Evolutionary conservation across 1,140 invertebrate genomes (phyloP).

Genomic region (Cephus cinctus): DNA sequence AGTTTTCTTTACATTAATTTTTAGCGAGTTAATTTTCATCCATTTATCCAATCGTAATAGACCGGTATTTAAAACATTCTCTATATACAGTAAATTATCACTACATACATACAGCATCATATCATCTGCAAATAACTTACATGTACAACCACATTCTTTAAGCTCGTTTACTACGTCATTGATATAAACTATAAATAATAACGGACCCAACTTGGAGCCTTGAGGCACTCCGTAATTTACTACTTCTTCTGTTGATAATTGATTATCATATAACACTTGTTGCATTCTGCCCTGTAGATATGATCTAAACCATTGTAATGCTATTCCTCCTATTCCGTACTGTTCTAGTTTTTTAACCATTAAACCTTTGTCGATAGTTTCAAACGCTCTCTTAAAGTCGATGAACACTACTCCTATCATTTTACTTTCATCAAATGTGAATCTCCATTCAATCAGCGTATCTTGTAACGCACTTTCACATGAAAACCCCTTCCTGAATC

Average conservation of each 20-base stretch:
- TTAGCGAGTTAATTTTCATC: no score
- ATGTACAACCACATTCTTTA: conserved; percentile 2
- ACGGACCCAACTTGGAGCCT: not conserved
- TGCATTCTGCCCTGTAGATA: not conserved
- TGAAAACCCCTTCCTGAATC: not conserved
- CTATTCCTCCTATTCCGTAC: conserved; percentile 6
- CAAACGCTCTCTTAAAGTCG: no score
- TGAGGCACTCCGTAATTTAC: no score
- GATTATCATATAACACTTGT: not conserved
- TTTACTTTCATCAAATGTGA: conserved; percentile 1
- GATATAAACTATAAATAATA: conserved; percentile 1
- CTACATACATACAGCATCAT: conserved; percentile 2
- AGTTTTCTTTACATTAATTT: no score
- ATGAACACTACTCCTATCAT: conserved; percentile 4
- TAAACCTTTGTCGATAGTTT: conserved; percentile 9
- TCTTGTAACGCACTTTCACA: conserved; percentile 1
- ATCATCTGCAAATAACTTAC: conserved; percentile 3
- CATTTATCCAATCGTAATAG: no score
- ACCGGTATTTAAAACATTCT: no score
- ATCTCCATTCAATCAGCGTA: no score
- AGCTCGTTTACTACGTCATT: not conserved
- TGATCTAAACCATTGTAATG: conserved; percentile 3
- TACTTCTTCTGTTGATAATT: not conserved
- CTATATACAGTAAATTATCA: not conserved
- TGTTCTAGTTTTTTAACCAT: conserved; percentile 6